Base-by-base conservation (phyloP, 2,113 vertebrate species). In the Psilopsiagon aymara region DNA sequence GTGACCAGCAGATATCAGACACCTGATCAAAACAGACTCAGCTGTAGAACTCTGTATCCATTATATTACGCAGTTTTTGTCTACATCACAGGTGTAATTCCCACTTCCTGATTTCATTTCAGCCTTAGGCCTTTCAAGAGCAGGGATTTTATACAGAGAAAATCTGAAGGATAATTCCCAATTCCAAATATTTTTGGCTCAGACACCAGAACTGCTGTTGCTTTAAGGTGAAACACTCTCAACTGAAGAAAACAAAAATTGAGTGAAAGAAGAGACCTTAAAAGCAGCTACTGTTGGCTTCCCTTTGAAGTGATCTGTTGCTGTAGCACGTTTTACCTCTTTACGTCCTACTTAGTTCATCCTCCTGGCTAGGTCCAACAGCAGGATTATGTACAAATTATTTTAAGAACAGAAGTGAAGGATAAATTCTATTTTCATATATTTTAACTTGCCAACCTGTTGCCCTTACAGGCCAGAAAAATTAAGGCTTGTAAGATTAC, bases 131-230 rank as follows among this genome's bases (percentile, higher is more conserved):
- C n/a, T 77, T 79, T 51, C 28, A 80, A 86, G 63, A 90, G n/a
- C 17, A 77, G 11, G 29, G 19, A 29, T 76, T 64, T 90, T 35
- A 63, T 7, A 35, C 11, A 71, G 24, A 41, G 13, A 76, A 84
- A 91, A 88, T 16, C 18, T 28, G 20, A 84, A 91, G 28, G 23
- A 52, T 43, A 46, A 74, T 29, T 78, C 88, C 83, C 73, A 83
- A 31, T 88, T 86, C 47, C 84, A 89, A 87, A 49, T 68, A 78
- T 52, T 91, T 88, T 49, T 95, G 92, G 91, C 88, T 81, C 29
- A 53, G 41, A 74, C 51, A 80, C 80, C 73, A 86, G 68, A 69
- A 66, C 29, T 39, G 78, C 86, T 84, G 64, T 19, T 64, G 43
- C 44, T 81, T 35, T 87, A 77, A 91, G 89, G 33, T 92, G 70